A percentile compares a stretch with the other conserved stretches of the same genome.
Evolutionary conservation across 2,888 invertebrate species (phyloP).

Genomic region (Dioctria linearis): DNA sequence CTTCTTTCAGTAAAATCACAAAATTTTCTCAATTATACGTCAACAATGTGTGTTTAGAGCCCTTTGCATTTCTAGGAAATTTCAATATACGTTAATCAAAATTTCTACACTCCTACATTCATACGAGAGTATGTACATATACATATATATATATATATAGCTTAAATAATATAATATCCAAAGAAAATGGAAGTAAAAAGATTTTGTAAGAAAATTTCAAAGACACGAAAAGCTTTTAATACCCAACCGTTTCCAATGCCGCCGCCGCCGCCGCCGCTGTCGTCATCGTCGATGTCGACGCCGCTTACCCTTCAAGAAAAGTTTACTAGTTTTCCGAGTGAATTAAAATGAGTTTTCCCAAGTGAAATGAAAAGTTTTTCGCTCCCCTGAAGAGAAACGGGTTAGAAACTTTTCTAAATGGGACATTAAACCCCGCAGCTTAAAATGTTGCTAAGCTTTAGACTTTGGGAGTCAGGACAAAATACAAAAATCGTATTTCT

Average conservation of each 20-base stretch:
- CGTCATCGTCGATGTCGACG: neutral
- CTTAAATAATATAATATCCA: neutral
- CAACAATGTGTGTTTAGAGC: constrained; percentile 11
- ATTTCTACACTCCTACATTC: neutral
- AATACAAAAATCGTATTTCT: constrained; percentile 19
- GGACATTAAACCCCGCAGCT: constrained; percentile 20
- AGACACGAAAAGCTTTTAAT: constrained; percentile 29
- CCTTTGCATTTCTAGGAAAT: neutral
- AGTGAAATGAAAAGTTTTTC: constrained; percentile 27
- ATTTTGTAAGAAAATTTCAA: constrained; percentile 7
- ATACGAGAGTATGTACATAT: neutral
- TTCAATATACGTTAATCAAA: neutral
- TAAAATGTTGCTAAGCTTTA: constrained; percentile 18
- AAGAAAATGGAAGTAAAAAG: neutral
- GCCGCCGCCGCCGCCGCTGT: too few relatives aligned
- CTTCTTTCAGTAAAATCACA: neutral
- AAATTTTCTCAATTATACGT: constrained; percentile 11
- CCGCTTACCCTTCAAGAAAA: neutral
- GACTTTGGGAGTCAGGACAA: constrained; percentile 10
- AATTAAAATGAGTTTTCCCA: constrained; percentile 25
- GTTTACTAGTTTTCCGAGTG: constrained; percentile 22
- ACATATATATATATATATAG: neutral
- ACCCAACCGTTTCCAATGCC: neutral
- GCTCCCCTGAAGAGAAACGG: constrained; percentile 15
- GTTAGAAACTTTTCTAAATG: constrained; percentile 24